Percentiles rank a stretch among this genome's conserved stretches.
These are phyloP conservation scores for Mimachlamys varia DNA, from an alignment of 2,888 invertebrate genomes.

Conservation along the genomic window DNA sequence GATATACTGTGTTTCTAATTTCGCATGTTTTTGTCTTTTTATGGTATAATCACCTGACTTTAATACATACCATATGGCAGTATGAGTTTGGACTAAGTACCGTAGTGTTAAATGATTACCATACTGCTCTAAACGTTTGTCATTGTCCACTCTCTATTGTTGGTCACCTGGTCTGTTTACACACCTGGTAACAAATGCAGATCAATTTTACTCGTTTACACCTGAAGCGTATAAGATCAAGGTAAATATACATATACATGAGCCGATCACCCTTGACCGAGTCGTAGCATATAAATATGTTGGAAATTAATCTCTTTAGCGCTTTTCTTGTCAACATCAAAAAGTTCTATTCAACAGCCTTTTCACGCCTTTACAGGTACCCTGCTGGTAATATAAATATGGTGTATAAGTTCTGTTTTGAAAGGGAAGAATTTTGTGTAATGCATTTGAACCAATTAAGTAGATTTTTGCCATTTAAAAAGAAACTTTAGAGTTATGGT, in stretches of 20 bases:
- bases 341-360: slow-evolving; percentile 7
- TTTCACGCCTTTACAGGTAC: not conserved
- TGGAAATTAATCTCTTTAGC: slow-evolving; percentile 8
- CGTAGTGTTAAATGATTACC: not conserved
- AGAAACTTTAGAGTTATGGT: not conserved
- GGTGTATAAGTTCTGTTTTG: not conserved
- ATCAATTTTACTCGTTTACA: not conserved
- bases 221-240: not conserved
- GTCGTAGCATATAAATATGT: not conserved
- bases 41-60: no score
- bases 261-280: not conserved
- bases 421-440: not conserved
- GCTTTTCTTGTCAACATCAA: slow-evolving; percentile 30
- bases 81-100: no score
- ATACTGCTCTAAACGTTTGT: not conserved
- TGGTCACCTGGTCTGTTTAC: not conserved
- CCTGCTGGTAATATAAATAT: not conserved
- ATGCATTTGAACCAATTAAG: slow-evolving; percentile 23
- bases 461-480: slow-evolving; percentile 2
- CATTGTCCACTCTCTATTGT: not conserved
- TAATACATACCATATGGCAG: no score
- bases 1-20: no score
- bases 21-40: no score
- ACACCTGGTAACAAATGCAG: slow-evolving; percentile 19
- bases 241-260: not conserved